phyloP scores from a whole-genome alignment of 2,888 invertebrate species.

The Seira ritae region DNA sequence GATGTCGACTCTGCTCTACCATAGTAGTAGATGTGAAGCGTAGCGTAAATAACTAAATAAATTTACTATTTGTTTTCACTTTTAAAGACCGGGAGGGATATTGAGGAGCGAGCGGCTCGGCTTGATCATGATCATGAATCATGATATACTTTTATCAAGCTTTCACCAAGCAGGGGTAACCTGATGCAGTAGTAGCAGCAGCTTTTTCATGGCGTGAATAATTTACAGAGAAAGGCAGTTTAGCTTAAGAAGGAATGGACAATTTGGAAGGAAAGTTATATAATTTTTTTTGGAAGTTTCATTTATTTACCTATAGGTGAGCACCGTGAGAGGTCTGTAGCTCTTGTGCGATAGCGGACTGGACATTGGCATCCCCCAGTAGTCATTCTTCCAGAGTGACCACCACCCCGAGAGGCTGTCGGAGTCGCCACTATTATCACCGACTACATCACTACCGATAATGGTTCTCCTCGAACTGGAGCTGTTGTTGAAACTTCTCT shows the following conservation, averaged over 20 bases:
- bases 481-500: background rate
- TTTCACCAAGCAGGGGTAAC: too few relatives aligned
- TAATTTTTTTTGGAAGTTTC: background rate
- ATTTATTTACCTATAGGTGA: slow-evolving; percentile 92
- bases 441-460: too few relatives aligned
- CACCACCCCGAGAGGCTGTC: slow-evolving; percentile 78
- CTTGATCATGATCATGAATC: too few relatives aligned
- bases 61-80: background rate
- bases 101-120: too few relatives aligned
- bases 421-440: slow-evolving; percentile 76
- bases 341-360: slow-evolving; percentile 89
- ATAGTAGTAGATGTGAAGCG: background rate
- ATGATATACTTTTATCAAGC: too few relatives aligned
- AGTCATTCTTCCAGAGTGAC: slow-evolving; percentile 85
- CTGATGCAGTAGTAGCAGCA: too few relatives aligned
- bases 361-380: slow-evolving; percentile 94
- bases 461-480: background rate
- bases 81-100: too few relatives aligned
- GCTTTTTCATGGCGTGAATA: too few relatives aligned
- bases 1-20: background rate
- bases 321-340: slow-evolving; percentile 88
- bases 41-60: background rate
- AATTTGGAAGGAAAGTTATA: too few relatives aligned
- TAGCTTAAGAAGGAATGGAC: too few relatives aligned
- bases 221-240: too few relatives aligned